These are phyloP conservation scores for Girardinichthys multiradiatus DNA, from an alignment of 2,113 vertebrate species.

Conservation along the genomic window DNA sequence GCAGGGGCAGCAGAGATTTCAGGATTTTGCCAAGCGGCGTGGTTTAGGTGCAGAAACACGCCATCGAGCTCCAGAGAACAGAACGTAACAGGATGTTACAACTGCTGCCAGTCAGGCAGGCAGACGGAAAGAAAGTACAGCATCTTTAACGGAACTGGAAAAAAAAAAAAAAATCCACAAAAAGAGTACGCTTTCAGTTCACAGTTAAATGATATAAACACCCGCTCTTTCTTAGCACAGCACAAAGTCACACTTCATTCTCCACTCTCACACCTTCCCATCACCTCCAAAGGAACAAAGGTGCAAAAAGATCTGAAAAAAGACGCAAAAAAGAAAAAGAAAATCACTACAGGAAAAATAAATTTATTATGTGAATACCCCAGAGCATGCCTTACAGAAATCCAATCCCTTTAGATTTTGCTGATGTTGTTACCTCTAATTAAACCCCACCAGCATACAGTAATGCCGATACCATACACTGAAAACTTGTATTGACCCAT, in stretches of 20 bases:
- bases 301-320: conserved; percentile 3
- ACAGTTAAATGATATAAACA: conserved; percentile 50
- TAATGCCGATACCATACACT: not conserved
- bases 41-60: conserved; percentile 70
- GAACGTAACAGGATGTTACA: conserved; percentile 54
- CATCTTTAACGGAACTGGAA: conserved; percentile 37
- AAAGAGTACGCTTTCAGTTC: conserved; percentile 36
- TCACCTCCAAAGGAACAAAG: conserved; percentile 16
- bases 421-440: conserved; percentile 1
- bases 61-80: conserved; percentile 66
- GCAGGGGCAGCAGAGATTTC: conserved; percentile 66
- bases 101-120: conserved; percentile 66
- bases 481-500: not conserved
- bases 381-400: conserved; percentile 1
- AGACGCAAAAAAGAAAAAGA: not conserved
- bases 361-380: conserved; percentile 7
- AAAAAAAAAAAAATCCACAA: conserved; percentile 45
- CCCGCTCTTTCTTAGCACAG: conserved; percentile 22
- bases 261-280: conserved; percentile 13
- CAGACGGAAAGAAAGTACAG: conserved; percentile 21
- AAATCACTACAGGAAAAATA: conserved; percentile 6
- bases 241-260: conserved; percentile 27
- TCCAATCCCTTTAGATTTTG: not conserved
- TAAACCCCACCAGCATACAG: not conserved
- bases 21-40: conserved; percentile 57